A percentile compares a stretch with the other conserved stretches of the same genome.
phyloP scores from a whole-genome alignment of 1,140 invertebrate genomes.

The Acyrthosiphon pisum region DNA sequence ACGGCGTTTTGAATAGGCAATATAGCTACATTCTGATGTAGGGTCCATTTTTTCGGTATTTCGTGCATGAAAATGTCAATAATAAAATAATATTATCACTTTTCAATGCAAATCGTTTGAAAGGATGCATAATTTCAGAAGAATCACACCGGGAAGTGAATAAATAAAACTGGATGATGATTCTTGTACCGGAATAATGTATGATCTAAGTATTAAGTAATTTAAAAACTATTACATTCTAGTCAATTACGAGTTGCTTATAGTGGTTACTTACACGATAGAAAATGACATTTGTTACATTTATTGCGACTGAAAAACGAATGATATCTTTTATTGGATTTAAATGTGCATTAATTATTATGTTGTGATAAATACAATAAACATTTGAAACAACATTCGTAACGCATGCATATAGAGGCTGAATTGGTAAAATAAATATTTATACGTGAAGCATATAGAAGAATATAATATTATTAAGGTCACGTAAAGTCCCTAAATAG shows the following conservation, averaged over 20 bases:
- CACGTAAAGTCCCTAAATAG: neutral
- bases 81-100: neutral
- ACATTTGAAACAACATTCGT: neutral
- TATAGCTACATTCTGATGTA: neutral
- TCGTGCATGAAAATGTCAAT: neutral
- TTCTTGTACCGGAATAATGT: neutral
- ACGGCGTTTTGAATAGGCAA: neutral
- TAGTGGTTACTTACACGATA: too few species aligned
- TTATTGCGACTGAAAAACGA: neutral
- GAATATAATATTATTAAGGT: neutral
- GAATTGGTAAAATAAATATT: neutral
- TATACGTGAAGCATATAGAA: neutral
- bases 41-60: neutral
- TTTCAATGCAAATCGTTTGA: neutral
- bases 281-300: neutral
- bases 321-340: neutral
- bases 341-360: neutral
- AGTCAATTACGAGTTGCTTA: neutral
- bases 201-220: neutral
- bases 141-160: neutral
- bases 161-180: neutral
- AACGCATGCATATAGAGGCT: neutral
- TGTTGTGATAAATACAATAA: neutral
- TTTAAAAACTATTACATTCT: neutral
- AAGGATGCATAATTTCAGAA: neutral